These are phyloP conservation scores for Bathynomus jamesi DNA, from an alignment of 1,140 invertebrate genomes.

Conservation along the genomic window DNA sequence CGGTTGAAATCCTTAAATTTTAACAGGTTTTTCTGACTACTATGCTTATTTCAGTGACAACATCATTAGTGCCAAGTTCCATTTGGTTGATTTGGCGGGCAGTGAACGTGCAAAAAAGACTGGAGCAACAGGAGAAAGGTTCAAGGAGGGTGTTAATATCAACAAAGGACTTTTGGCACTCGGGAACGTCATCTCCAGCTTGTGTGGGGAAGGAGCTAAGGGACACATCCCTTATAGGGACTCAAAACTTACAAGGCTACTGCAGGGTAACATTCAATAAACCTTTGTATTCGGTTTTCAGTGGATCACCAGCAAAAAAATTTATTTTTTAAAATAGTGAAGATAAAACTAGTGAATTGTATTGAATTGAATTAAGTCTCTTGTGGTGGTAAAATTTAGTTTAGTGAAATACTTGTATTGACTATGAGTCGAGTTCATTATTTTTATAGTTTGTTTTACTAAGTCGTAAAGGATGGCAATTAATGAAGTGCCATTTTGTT, in stretches of 20 bases:
- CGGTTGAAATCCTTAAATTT: too few relatives aligned
- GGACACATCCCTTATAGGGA: constrained; percentile 73
- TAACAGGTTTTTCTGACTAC: too few relatives aligned
- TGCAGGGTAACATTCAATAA: constrained; percentile 57
- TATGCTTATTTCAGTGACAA: constrained; percentile 55
- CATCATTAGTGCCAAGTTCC: constrained; percentile 67
- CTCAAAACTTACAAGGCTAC: constrained; percentile 82
- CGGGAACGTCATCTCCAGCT: constrained; percentile 85
- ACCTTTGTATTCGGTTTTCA: background rate
- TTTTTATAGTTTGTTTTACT: too few relatives aligned
- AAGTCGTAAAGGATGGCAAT: too few relatives aligned
- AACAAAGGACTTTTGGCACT: constrained; percentile 82
- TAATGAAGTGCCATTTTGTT: too few relatives aligned
- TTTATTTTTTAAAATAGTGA: too few relatives aligned
- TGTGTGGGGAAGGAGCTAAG: constrained; percentile 64
- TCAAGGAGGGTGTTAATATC: constrained; percentile 88
- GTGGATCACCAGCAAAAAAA: too few relatives aligned
- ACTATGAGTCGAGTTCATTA: too few relatives aligned
- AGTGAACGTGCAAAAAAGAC: constrained; percentile 90
- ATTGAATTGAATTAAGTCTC: too few relatives aligned
- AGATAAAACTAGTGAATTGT: too few relatives aligned
- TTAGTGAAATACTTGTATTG: too few relatives aligned
- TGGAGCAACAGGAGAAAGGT: constrained; percentile 74
- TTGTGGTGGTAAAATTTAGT: too few relatives aligned
- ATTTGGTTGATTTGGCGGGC: constrained; percentile 84